Percentiles rank a stretch among this genome's conserved stretches.
Evolutionary conservation across 1,140 invertebrate genomes (phyloP).

Genomic region (Drosophila varians): DNA sequence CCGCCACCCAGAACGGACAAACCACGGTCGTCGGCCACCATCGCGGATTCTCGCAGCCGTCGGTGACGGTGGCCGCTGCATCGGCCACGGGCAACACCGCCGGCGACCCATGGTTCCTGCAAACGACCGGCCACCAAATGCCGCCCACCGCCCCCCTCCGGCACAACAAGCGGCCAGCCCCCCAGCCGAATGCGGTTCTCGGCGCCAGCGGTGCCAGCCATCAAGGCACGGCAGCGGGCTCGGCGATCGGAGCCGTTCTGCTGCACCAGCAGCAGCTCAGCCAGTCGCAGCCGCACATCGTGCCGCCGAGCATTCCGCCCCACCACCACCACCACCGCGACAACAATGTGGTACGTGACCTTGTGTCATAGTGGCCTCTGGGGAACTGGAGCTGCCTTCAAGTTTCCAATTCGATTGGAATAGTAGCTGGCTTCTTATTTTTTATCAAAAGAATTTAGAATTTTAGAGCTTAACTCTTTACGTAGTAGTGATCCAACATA

Average conservation of each 20-base stretch:
- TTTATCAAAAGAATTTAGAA: too few relatives aligned
- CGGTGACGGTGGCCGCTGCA: constrained; percentile 65
- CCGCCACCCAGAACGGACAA: constrained; percentile 81
- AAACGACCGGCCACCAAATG: constrained; percentile 83
- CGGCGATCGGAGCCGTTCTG: constrained; percentile 37
- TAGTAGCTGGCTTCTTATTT: too few relatives aligned
- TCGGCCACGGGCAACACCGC: constrained; percentile 60
- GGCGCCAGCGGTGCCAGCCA: constrained; percentile 45
- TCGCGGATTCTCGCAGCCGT: constrained; percentile 83
- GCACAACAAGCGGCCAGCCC: constrained; percentile 82
- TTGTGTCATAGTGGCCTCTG: background rate
- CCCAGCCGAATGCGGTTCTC: constrained; percentile 73
- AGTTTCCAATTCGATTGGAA: too few relatives aligned
- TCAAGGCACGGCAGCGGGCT: constrained; percentile 19
- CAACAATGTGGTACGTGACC: constrained; percentile 67
- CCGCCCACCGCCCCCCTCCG: constrained; percentile 80
- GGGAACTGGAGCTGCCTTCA: too few relatives aligned
- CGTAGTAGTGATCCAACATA: too few relatives aligned
- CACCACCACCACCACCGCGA: constrained; percentile 80
- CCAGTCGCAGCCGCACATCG: constrained; percentile 82
- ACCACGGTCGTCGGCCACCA: constrained; percentile 83
- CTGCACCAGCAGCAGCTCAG: constrained; percentile 77
- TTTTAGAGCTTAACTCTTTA: too few relatives aligned
- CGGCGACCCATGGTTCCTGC: constrained; percentile 84
- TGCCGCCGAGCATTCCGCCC: constrained; percentile 79